Conservation (phyloP, 2,113 vertebrate species). For the Rutilus rutilus region DNA sequence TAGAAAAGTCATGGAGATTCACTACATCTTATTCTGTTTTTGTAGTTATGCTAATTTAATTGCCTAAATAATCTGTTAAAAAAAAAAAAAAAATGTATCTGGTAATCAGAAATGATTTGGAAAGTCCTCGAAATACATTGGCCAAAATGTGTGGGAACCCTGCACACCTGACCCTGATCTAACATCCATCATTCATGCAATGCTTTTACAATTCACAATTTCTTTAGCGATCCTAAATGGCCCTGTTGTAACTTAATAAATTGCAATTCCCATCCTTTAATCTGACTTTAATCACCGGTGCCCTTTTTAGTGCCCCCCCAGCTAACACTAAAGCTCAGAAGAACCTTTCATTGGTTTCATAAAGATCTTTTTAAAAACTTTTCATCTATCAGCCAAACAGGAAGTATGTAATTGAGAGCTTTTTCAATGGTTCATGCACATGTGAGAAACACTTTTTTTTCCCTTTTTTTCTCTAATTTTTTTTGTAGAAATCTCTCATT, state of each 20-base stretch:
- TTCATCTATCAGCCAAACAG: constrained; percentile 7
- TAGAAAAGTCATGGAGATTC: background rate
- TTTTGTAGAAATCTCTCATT: constrained; percentile 87
- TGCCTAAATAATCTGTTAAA: no score
- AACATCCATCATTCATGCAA: constrained; percentile 41
- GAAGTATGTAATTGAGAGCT: constrained; percentile 24
- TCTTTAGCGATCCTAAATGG: constrained; percentile 21
- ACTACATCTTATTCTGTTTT: background rate
- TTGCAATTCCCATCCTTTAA: constrained; percentile 10
- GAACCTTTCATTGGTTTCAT: background rate
- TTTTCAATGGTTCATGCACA: constrained; percentile 48
- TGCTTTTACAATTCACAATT: background rate
- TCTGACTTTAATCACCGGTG: constrained; percentile 12
- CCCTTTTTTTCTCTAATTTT: constrained; percentile 65
- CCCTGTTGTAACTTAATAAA: constrained; percentile 14
- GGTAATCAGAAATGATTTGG: no score
- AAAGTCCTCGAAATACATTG: background rate
- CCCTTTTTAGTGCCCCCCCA: constrained; percentile 14
- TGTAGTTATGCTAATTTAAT: background rate
- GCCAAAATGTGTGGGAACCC: background rate
- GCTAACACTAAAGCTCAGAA: constrained; percentile 23
- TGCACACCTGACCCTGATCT: constrained; percentile 26
- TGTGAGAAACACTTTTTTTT: constrained; percentile 63
- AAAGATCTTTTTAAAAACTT: background rate
- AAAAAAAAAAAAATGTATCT: no score